Conservation (phyloP, 2,888 invertebrate genomes). For the Synergus laeviventris region DNA sequence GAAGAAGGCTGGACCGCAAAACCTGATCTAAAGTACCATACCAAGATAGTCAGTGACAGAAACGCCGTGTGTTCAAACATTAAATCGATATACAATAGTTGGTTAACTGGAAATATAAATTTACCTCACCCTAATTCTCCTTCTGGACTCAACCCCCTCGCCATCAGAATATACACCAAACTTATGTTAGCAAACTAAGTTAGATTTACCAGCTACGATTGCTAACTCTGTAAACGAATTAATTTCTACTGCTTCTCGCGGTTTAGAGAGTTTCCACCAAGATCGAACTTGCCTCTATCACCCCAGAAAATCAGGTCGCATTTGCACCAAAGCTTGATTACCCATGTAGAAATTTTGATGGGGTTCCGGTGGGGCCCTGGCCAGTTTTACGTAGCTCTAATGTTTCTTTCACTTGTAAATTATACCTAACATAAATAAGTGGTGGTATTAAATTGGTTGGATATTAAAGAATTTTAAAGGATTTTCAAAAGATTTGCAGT, state of each 20-base stretch:
- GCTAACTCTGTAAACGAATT: slow-evolving; percentile 44
- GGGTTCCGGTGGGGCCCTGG: too few relatives aligned
- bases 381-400: too few relatives aligned
- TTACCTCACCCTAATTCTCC: slow-evolving; percentile 41
- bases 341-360: too few relatives aligned
- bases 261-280: slow-evolving; percentile 27
- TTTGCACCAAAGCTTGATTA: background rate
- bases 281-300: slow-evolving; percentile 22
- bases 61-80: slow-evolving; percentile 44
- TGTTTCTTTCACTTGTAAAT: too few relatives aligned
- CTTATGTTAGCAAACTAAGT: slow-evolving; percentile 38
- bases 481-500: too few relatives aligned
- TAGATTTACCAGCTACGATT: slow-evolving; percentile 3
- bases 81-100: slow-evolving; percentile 53
- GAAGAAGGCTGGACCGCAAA: slow-evolving; percentile 39
- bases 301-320: slow-evolving; percentile 25
- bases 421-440: too few relatives aligned
- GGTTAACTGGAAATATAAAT: slow-evolving; percentile 54
- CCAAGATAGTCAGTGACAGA: slow-evolving; percentile 40
- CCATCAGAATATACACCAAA: slow-evolving; percentile 4
- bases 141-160: background rate
- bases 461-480: too few relatives aligned
- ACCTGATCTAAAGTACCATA: slow-evolving; percentile 44
- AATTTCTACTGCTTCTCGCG: slow-evolving; percentile 45
- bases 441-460: too few relatives aligned